Percentiles rank a stretch among this genome's conserved stretches.
Conservation (phyloP, 1,140 invertebrate genomes). For the Lysiphlebus fabarum region DNA sequence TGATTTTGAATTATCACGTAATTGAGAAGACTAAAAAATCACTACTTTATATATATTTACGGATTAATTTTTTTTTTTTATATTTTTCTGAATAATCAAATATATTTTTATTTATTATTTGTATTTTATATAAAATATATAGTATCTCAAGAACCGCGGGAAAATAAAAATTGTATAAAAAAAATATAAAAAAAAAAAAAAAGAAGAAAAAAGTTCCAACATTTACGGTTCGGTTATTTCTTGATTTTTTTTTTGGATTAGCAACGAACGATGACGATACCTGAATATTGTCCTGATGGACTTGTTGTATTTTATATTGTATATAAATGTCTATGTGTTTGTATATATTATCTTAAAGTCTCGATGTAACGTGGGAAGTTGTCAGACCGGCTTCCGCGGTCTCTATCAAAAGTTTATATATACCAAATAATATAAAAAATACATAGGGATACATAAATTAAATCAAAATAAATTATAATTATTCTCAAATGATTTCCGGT, state of each 20-base stretch:
- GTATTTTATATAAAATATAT: no score
- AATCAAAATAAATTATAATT: conserved; percentile 18
- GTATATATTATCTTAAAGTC: neutral
- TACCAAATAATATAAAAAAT: conserved; percentile 4
- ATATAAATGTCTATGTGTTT: no score
- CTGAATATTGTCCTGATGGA: neutral
- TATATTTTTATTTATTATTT: no score
- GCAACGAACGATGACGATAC: conserved; percentile 32
- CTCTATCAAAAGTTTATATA: conserved; percentile 14
- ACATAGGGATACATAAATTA: conserved; percentile 7
- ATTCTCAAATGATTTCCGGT: conserved; percentile 17
- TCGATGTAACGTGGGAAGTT: conserved; percentile 34
- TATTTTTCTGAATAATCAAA: no score
- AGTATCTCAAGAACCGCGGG: no score
- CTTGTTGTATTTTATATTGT: no score
- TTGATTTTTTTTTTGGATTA: conserved; percentile 38
- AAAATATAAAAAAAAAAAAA: neutral
- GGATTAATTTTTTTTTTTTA: no score
- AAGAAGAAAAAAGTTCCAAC: conserved; percentile 1
- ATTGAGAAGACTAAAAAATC: no score
- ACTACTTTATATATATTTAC: no score
- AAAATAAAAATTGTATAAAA: neutral
- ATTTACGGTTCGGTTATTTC: conserved; percentile 35
- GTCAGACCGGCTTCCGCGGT: conserved; percentile 19
- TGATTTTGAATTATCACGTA: no score